A percentile compares a stretch with the other conserved stretches of the same genome.
Conservation (phyloP, 1,140 invertebrate species). For the Laodelphax striatellus region DNA sequence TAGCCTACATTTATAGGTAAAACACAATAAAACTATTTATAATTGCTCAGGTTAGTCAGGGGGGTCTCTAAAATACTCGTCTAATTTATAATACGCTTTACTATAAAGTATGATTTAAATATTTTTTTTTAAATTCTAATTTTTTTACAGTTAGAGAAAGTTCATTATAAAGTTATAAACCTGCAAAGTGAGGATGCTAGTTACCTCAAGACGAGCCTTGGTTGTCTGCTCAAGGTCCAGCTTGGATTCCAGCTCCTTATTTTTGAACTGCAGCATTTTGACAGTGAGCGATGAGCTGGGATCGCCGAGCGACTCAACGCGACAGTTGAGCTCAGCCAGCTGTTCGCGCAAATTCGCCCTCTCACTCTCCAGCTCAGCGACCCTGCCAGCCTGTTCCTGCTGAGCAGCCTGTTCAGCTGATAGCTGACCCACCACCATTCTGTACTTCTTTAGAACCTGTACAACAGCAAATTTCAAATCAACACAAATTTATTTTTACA, state of each 20-base stretch:
- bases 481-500: too few species aligned
- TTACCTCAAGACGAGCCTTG: constrained; percentile 63
- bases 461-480: background rate
- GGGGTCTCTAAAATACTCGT: too few species aligned
- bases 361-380: constrained; percentile 66
- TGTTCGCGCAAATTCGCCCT: constrained; percentile 62
- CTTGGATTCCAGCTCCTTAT: constrained; percentile 79
- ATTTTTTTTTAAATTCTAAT: too few species aligned
- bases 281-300: constrained; percentile 59
- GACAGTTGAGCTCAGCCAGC: constrained; percentile 57
- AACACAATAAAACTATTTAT: too few species aligned
- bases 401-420: constrained; percentile 70
- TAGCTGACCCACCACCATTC: constrained; percentile 71
- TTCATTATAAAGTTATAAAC: too few species aligned
- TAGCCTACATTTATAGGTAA: too few species aligned
- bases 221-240: constrained; percentile 81
- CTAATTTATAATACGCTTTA: too few species aligned
- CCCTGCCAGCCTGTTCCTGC: constrained; percentile 66
- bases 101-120: too few species aligned
- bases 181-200: too few species aligned
- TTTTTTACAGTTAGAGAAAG: too few species aligned
- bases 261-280: constrained; percentile 57
- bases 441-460: constrained; percentile 82
- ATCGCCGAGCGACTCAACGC: constrained; percentile 65
- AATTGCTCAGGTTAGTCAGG: too few species aligned